Evolutionary conservation across 2,113 vertebrate species (phyloP).

Genomic region (Hypocryptadius cinnamomeus): DNA sequence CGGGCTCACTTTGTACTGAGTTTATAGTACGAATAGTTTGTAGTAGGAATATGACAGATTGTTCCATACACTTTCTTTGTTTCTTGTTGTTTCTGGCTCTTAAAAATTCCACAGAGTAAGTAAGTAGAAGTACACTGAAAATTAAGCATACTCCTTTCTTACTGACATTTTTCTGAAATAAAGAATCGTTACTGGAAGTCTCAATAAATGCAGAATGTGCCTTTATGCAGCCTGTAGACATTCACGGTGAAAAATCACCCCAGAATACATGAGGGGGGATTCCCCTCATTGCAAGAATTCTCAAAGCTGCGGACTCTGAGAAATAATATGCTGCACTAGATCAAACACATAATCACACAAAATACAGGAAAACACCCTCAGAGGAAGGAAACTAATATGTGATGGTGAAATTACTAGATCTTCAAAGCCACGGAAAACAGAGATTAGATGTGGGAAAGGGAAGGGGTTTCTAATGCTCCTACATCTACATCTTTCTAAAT

Average conservation of each 20-base stretch:
- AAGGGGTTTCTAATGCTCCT: slow-evolving; percentile 15
- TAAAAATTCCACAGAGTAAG: background rate
- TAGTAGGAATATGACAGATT: background rate
- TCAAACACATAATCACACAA: background rate
- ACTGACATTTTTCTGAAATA: background rate
- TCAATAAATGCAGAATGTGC: background rate
- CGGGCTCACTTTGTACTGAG: background rate
- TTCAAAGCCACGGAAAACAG: slow-evolving; percentile 30
- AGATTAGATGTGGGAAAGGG: background rate
- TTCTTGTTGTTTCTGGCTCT: background rate
- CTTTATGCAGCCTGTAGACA: background rate
- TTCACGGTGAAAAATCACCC: background rate
- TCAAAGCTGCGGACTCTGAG: background rate
- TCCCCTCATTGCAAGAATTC: background rate
- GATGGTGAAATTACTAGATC: background rate
- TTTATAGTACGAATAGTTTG: background rate
- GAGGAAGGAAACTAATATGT: background rate
- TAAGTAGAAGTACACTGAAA: background rate
- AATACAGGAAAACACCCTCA: background rate
- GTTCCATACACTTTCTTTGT: background rate
- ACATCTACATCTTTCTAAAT: background rate
- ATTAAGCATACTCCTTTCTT: background rate
- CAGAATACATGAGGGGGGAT: background rate
- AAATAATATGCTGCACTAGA: background rate
- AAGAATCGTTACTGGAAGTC: background rate